Evolutionary conservation across 2,888 invertebrate species (phyloP).

Genomic region (Caenorhabditis uteleia): DNA sequence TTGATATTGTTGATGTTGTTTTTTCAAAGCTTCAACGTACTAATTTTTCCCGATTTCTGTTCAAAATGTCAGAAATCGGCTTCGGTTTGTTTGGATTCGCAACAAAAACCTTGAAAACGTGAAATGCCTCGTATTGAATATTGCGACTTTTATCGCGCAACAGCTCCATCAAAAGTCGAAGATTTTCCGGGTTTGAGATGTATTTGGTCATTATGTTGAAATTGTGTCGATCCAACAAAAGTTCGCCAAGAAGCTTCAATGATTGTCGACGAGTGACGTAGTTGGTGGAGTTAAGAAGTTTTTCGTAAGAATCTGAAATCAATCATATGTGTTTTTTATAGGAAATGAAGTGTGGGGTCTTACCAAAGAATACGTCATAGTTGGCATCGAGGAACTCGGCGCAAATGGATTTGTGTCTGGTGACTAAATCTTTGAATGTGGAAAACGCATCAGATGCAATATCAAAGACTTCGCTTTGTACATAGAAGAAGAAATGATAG

Average conservation of each 20-base stretch:
- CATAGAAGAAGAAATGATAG: conserved; percentile 97
- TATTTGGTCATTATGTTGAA: conserved; percentile 90
- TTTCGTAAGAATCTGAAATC: conserved; percentile 81
- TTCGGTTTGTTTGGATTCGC: conserved; percentile 99
- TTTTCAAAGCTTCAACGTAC: too few relatives aligned
- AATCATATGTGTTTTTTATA: neutral
- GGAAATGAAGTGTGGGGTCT: neutral
- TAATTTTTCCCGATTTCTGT: conserved; percentile 80
- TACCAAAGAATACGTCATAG: conserved; percentile 94
- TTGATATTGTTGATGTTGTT: neutral
- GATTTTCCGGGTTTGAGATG: conserved; percentile 89
- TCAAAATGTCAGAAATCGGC: conserved; percentile 95
- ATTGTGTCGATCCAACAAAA: conserved; percentile 96
- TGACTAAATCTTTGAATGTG: conserved; percentile 86
- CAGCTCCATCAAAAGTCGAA: conserved; percentile 99
- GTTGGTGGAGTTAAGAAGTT: conserved; percentile 96
- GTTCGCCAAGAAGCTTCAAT: conserved; percentile 93
- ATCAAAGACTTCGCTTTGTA: conserved; percentile 80
- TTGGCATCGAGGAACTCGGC: conserved; percentile 98
- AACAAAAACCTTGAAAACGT: conserved; percentile 99
- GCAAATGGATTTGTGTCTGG: conserved; percentile 79
- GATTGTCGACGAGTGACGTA: conserved; percentile 99
- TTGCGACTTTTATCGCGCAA: conserved; percentile 97
- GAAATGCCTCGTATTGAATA: conserved; percentile 99
- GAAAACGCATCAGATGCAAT: conserved; percentile 99